phyloP scores from a whole-genome alignment of 2,888 invertebrate genomes.

The Tetragnatha montana region DNA sequence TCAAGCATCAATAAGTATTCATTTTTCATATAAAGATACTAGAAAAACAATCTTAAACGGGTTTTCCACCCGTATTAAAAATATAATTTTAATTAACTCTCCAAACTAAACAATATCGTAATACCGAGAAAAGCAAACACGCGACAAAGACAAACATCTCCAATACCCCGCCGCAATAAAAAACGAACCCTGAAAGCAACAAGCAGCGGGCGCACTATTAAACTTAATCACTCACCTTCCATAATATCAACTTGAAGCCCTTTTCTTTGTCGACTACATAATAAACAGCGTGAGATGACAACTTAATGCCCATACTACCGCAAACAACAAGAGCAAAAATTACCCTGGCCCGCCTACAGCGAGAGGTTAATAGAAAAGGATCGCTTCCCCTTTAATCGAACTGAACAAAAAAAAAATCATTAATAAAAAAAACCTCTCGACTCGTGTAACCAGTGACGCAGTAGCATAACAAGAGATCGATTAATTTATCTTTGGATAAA shows the following conservation, averaged over 20 bases:
- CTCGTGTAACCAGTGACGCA: conserved; percentile 20
- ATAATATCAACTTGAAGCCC: conserved; percentile 49
- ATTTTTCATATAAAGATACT: no score
- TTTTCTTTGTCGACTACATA: conserved; percentile 58
- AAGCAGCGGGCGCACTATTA: neutral
- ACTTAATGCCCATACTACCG: conserved; percentile 58
- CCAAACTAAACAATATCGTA: no score
- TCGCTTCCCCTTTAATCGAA: neutral
- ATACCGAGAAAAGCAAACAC: neutral
- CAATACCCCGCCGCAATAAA: neutral
- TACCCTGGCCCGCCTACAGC: conserved; percentile 8
- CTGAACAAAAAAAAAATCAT: no score
- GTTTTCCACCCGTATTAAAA: no score
- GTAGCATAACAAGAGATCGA: conserved; percentile 27
- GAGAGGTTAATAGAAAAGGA: conserved; percentile 36
- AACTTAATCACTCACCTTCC: conserved; percentile 62
- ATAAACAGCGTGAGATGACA: conserved; percentile 65
- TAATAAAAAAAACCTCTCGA: conserved; percentile 8
- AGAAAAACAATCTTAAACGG: no score
- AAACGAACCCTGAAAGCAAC: neutral
- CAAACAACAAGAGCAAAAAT: conserved; percentile 25
- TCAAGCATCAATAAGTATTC: no score
- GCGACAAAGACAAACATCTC: conserved; percentile 15
- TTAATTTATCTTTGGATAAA: conserved; percentile 33
- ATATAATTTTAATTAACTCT: no score